These are phyloP conservation scores for Mythimna loreyi DNA, from an alignment of 2,888 invertebrate genomes.

Conservation along the genomic window DNA sequence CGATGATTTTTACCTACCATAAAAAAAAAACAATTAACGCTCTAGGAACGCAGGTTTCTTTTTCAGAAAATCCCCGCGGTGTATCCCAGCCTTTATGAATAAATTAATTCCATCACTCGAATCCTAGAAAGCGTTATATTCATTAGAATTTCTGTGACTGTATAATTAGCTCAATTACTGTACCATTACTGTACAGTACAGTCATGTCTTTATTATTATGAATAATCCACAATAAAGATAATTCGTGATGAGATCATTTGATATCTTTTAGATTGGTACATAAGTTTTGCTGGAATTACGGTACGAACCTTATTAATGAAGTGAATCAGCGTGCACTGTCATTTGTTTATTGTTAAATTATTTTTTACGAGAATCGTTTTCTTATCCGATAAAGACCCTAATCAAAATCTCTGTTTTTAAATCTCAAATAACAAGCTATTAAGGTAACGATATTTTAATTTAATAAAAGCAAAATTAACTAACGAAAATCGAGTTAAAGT, in stretches of 20 bases:
- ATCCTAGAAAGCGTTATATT: slow-evolving; percentile 65
- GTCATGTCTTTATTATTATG: slow-evolving; percentile 42
- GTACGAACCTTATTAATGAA: slow-evolving; percentile 17
- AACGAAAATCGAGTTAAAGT: too few species aligned
- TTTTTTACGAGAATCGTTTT: slow-evolving; percentile 16
- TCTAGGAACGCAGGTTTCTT: too few species aligned
- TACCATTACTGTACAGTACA: slow-evolving; percentile 36
- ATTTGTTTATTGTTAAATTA: slow-evolving; percentile 13
- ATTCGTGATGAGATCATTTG: slow-evolving; percentile 53
- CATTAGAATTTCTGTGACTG: slow-evolving; percentile 53
- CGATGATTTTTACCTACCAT: too few species aligned
- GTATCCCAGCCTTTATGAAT: slow-evolving; percentile 59
- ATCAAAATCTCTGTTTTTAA: neutral
- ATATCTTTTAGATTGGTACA: slow-evolving; percentile 40
- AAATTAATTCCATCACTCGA: slow-evolving; percentile 71
- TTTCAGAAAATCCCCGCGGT: neutral
- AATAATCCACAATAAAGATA: slow-evolving; percentile 46
- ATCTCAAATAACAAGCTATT: too few species aligned
- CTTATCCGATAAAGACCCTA: slow-evolving; percentile 5
- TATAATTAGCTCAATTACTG: slow-evolving; percentile 42
- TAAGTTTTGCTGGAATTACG: slow-evolving; percentile 46
- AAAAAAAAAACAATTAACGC: too few species aligned
- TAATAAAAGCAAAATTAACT: too few species aligned
- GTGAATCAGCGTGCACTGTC: slow-evolving; percentile 41
- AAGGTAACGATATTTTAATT: too few species aligned